Conservation (phyloP, 2,888 invertebrate species). For the Syrphus vitripennis region DNA sequence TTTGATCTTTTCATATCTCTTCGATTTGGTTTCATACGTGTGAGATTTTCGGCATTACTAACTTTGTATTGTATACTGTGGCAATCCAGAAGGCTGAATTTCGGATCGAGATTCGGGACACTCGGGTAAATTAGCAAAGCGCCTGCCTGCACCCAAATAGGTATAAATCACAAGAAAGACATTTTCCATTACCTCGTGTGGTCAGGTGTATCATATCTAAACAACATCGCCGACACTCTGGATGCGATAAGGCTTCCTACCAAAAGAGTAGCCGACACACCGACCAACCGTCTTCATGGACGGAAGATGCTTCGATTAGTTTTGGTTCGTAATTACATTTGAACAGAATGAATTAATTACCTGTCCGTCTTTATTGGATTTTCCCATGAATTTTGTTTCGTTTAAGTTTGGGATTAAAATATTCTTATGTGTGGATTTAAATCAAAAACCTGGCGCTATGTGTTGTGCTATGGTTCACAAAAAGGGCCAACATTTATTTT, state of each 20-base stretch:
- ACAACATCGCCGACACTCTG: constrained; percentile 68
- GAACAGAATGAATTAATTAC: constrained; percentile 69
- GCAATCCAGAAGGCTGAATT: not conserved
- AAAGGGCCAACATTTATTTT: not conserved
- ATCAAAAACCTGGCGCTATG: constrained; percentile 62
- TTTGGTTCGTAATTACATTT: constrained; percentile 69
- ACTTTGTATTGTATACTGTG: constrained; percentile 57
- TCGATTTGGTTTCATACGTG: constrained; percentile 41
- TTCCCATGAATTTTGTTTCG: constrained; percentile 30
- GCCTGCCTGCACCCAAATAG: constrained; percentile 62
- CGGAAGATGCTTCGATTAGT: constrained; percentile 67
- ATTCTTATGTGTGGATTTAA: constrained; percentile 1
- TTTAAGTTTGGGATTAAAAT: not conserved
- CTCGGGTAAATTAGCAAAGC: constrained; percentile 64
- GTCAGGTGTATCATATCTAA: constrained; percentile 71
- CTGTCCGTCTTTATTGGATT: constrained; percentile 54
- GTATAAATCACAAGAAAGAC: constrained; percentile 66
- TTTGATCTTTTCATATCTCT: constrained; percentile 68
- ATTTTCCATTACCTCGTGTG: constrained; percentile 68
- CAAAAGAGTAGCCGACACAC: constrained; percentile 70
- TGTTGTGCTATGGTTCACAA: constrained; percentile 26
- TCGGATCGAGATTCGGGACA: not conserved
- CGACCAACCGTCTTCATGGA: constrained; percentile 21
- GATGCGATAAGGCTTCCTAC: constrained; percentile 59
- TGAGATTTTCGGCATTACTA: constrained; percentile 69